Base-by-base conservation (phyloP, 2,113 vertebrate genomes). In the Xenopus laevis region DNA sequence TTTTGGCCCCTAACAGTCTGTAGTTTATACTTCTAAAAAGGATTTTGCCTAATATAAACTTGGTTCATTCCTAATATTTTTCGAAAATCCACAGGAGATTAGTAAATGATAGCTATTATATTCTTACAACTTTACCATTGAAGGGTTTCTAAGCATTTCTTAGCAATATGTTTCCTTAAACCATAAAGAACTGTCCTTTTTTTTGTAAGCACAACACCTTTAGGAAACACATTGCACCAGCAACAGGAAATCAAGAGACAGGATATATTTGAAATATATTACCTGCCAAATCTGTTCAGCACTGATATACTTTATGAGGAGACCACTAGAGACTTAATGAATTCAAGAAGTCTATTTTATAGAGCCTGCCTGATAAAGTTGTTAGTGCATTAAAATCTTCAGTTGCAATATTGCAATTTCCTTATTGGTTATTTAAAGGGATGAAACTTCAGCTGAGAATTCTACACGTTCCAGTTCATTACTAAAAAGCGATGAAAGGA, bases 171-270 rank as follows among this genome's bases (percentile, higher is more conserved):
- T 18, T 55, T 55, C 23, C 27, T 1, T 53, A 13, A 50, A 18
- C 15, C 61, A 18, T 72, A 47, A 27, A 21, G 60, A 40, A 65
- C 30, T 27, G 57, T 57, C n/a, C 58, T 52, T 53, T 60, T 60
- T 12, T 9, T 60, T 67, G 78, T 83, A 47, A 76, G 80, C 80
- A 78, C 53, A 82, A 68, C 82, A 85, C 81, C 82, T 84, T 79
- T 81, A 80, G 72, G 80, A 81, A 82, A 81, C 80, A 86, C 84
- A 82, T 79, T 82, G 71, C 83, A 82, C 77, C 80, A 77, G 78
- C 78, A 81, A 68, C 78, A 78, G 82, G 63, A 74, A 65, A 63
- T 72, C 58, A 68, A 13, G 67, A 20, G 47, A 66, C 66, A 65
- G 79, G 82, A 79, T 52, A 27, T 68, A 84, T 79, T 79, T 61